These are phyloP conservation scores for Eudemis profundana DNA, from an alignment of 2,888 invertebrate genomes.

Conservation along the genomic window DNA sequence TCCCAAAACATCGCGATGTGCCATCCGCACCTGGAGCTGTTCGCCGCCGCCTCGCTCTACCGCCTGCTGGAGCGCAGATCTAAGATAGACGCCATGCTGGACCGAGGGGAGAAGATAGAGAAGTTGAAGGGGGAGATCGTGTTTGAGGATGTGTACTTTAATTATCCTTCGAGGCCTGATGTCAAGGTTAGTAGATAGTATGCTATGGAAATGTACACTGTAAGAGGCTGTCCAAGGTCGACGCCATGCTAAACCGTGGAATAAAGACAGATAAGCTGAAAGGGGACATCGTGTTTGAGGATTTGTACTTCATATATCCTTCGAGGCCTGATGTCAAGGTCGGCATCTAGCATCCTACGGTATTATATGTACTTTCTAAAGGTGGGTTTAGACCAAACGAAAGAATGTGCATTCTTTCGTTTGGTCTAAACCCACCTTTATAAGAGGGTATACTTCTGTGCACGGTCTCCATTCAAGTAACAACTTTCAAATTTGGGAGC, in stretches of 20 bases:
- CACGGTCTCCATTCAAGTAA: too few species aligned
- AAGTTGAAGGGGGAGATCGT: conserved; percentile 87
- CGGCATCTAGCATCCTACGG: too few species aligned
- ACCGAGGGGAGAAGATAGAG: conserved; percentile 80
- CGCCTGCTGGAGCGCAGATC: conserved; percentile 87
- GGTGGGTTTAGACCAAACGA: too few species aligned
- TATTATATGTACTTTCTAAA: too few species aligned
- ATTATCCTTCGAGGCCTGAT: conserved; percentile 91
- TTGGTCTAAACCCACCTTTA: too few species aligned
- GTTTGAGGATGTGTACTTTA: conserved; percentile 89
- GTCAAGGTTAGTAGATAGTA: conserved; percentile 86
- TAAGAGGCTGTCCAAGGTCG: too few species aligned
- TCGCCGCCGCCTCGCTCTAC: conserved; percentile 90
- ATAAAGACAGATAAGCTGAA: neutral
- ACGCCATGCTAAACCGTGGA: neutral
- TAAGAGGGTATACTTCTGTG: too few species aligned
- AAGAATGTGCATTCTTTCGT: too few species aligned
- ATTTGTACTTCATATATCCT: neutral
- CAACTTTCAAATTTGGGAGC: too few species aligned
- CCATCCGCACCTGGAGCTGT: conserved; percentile 90
- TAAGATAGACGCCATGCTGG: conserved; percentile 62
- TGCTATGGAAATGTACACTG: too few species aligned
- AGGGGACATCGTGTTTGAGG: neutral
- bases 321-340: too few species aligned
- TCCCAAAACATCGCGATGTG: conserved; percentile 91